Conservation (phyloP, 2,113 vertebrate genomes). For the Rhea pennata region DNA sequence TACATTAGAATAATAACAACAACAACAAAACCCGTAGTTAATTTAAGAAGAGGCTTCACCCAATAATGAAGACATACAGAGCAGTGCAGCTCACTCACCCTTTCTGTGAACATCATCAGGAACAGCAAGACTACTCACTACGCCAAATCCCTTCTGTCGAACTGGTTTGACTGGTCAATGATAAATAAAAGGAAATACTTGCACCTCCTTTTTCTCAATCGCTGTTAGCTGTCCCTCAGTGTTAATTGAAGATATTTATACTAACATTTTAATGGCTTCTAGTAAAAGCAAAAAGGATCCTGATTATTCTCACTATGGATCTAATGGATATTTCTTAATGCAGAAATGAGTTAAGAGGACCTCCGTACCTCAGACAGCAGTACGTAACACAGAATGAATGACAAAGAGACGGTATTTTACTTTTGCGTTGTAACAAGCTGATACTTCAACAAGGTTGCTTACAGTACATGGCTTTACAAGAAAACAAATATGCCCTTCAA, state of each 20-base stretch:
- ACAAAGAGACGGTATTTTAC: neutral
- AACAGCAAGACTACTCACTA: constrained; percentile 7
- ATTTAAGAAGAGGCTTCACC: constrained; percentile 42
- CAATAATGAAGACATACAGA: constrained; percentile 40
- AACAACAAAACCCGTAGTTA: constrained; percentile 39
- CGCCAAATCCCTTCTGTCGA: neutral
- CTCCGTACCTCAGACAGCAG: neutral
- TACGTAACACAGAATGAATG: neutral
- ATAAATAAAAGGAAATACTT: neutral
- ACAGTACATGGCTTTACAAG: neutral
- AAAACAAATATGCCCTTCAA: neutral
- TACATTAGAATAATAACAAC: constrained; percentile 61
- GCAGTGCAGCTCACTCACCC: neutral
- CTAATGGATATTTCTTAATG: neutral
- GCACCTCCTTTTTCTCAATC: neutral
- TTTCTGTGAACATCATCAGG: neutral
- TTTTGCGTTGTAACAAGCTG: neutral
- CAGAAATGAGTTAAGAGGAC: fast-evolving
- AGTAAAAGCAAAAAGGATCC: neutral
- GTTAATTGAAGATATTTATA: neutral
- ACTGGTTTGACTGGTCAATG: constrained; percentile 36
- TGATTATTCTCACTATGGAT: neutral
- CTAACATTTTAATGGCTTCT: neutral
- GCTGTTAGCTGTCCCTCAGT: neutral
- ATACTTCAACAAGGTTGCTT: neutral